phyloP scores from a whole-genome alignment of 2,888 invertebrate genomes.

The Apotomis betuletana region DNA sequence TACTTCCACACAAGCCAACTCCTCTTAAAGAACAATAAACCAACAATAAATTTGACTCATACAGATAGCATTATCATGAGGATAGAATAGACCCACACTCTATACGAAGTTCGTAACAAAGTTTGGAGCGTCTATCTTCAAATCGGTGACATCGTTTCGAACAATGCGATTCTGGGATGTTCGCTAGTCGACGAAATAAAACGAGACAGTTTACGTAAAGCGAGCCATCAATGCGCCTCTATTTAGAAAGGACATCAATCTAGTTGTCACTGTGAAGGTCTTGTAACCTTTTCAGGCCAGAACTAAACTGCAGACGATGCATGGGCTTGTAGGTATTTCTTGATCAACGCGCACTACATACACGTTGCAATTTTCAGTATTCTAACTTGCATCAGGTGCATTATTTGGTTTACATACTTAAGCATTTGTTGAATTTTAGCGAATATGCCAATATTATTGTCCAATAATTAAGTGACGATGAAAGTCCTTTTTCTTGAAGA shows the following conservation, averaged over 20 bases:
- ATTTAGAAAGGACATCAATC: background rate
- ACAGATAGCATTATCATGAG: conserved; percentile 24
- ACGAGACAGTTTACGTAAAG: conserved; percentile 24
- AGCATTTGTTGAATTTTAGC: no score
- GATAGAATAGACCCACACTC: conserved; percentile 26
- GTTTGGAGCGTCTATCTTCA: conserved; percentile 36
- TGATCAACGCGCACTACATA: background rate
- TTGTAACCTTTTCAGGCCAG: background rate
- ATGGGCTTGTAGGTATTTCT: background rate
- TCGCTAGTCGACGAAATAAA: conserved; percentile 36
- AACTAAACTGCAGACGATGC: background rate
- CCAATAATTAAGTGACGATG: no score
- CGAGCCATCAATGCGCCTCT: conserved; percentile 2
- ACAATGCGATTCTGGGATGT: conserved; percentile 38
- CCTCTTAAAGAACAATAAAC: conserved; percentile 30
- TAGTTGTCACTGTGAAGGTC: background rate
- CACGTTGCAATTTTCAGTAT: background rate
- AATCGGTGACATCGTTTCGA: conserved; percentile 38
- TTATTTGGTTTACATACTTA: no score
- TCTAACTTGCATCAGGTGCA: no score
- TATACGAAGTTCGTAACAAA: conserved; percentile 33
- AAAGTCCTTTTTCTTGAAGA: no score
- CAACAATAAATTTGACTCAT: conserved; percentile 33
- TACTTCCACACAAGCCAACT: conserved; percentile 23
- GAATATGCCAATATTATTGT: no score